Evolutionary conservation across 1,140 invertebrate species (phyloP).

Genomic region (Drosophila ananassae): DNA sequence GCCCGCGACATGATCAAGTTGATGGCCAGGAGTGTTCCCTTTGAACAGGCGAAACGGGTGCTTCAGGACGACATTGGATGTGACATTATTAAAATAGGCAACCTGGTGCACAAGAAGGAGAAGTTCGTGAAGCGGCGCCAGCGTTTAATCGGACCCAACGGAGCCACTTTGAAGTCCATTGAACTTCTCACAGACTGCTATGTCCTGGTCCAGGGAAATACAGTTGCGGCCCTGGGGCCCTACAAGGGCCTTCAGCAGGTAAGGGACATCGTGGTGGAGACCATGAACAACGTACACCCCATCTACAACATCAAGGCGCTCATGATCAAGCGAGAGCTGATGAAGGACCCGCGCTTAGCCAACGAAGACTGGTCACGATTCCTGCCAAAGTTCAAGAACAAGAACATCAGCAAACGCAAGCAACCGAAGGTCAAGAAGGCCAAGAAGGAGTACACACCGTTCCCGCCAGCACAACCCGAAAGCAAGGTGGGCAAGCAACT

Average conservation of each 20-base stretch:
- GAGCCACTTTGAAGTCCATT: constrained; percentile 98
- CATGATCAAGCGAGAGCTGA: constrained; percentile 98
- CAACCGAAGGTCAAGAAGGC: constrained; percentile 92
- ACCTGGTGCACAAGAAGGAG: constrained; percentile 95
- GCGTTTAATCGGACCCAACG: constrained; percentile 97
- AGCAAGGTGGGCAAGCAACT: constrained; percentile 97
- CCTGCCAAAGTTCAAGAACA: constrained; percentile 97
- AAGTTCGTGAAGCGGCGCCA: constrained; percentile 98
- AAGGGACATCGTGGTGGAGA: constrained; percentile 96
- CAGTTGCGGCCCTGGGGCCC: constrained; percentile 98
- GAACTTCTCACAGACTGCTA: constrained; percentile 99
- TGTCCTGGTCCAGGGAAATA: constrained; percentile 98
- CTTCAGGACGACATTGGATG: constrained; percentile 95
- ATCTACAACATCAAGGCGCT: constrained; percentile 99
- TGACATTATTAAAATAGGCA: constrained; percentile 99
- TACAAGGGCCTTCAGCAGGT: constrained; percentile 97
- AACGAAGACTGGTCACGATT: constrained; percentile 99
- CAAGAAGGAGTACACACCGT: constrained; percentile 98
- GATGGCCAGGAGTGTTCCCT: constrained; percentile 97
- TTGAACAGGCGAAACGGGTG: constrained; percentile 95
- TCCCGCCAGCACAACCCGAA: constrained; percentile 96
- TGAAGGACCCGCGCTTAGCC: constrained; percentile 95
- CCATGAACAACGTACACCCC: constrained; percentile 99
- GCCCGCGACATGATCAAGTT: constrained; percentile 98
- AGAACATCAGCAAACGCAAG: constrained; percentile 94